Evolutionary conservation across 2,888 invertebrate genomes (phyloP), one percentile per base, ranked within the genome.

Genomic region (Geotrupes spiniger): DNA sequence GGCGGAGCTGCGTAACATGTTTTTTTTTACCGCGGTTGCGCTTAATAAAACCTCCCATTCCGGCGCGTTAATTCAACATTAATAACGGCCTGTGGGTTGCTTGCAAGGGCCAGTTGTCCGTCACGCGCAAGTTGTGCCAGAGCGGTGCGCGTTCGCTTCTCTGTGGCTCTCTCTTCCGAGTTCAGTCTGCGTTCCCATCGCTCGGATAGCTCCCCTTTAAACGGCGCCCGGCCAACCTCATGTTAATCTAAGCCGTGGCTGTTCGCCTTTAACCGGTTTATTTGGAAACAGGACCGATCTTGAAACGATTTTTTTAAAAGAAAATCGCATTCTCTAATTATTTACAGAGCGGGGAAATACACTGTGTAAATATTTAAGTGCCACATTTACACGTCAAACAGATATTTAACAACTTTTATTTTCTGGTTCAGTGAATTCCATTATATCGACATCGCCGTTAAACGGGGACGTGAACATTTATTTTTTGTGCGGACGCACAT

Each of bases 1-100:
- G 4, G 21, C 21, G 6, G 21, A 21, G 4, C 21, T 27, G 11
- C 43, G 28, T 36, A 26, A 25, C 36, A 26, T 8, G 31, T 5
- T 12, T 31, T 11, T 31, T 12, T 31, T 31, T 31, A 6, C 21
- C 21, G 21, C 21, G 4, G 21, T 37, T 44, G 36, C 43, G 36
- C 21, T 43, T 33, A 43, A 43, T 43, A 36, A 43, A 43, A 43
- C 43, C 43, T 41, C 36, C 42, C 44, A 43, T 47, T 46, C 49
- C 43, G 42, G 46, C 52, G 48, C 46, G 52, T 49, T 42, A 55
- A 52, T 50, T 42, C 21, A 44, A 52, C 52, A 55, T 53, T 55
- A 55, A 55, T 53, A 53, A 52, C 52, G 48, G 15, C 44, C 27
- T 12, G 16, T 36, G 33, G 36, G n/a, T n/a, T n/a, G n/a, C n/a